Conservation (phyloP, 2,797 vertebrate genomes). For the Artibeus jamaicensis region DNA sequence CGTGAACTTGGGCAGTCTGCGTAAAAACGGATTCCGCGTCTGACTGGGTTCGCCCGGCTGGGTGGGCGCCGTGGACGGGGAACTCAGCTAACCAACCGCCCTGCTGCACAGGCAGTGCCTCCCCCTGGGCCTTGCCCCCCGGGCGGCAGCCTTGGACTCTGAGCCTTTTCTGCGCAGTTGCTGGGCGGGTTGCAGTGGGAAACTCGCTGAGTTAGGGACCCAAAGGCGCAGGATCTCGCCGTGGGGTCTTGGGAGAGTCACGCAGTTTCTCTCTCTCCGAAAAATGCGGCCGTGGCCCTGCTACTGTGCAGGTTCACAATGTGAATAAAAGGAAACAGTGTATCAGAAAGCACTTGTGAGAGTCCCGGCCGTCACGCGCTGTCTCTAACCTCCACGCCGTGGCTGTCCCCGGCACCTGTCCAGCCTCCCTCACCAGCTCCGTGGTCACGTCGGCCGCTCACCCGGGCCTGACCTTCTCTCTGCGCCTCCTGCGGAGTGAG, state of each 20-base stretch:
- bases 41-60: constrained; percentile 12
- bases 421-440: constrained; percentile 88
- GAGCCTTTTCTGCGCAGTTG: not conserved
- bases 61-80: not conserved
- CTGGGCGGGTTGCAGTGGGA: not conserved
- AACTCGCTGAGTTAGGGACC: not conserved
- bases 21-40: too few relatives aligned
- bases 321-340: not conserved
- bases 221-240: not conserved
- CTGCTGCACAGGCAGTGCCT: too few relatives aligned
- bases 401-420: not conserved
- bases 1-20: not conserved
- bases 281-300: not conserved
- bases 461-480: constrained; percentile 91
- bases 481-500: constrained; percentile 90
- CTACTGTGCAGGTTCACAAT: not conserved
- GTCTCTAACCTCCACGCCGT: not conserved
- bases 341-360: not conserved
- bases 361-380: not conserved
- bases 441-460: constrained; percentile 91
- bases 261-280: not conserved
- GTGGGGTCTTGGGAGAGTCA: not conserved
- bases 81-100: not conserved
- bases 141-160: not conserved
- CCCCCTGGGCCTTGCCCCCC: not conserved